Evolutionary conservation across 35 echinoderm and acorn worm species (phyloP).

Genomic region (Antedon bifida): DNA sequence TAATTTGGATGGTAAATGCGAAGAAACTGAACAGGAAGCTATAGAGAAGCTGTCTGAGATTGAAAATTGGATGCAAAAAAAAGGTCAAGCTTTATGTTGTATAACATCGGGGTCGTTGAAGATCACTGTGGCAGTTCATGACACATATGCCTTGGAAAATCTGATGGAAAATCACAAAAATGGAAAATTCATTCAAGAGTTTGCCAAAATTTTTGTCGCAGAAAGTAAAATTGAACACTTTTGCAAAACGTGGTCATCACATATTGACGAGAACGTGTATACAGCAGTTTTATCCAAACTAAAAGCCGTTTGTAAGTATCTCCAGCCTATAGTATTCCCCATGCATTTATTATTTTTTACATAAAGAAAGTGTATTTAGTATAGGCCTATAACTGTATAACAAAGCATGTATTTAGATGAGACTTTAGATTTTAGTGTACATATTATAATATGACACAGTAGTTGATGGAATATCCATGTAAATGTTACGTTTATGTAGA

Average conservation of each 20-base stretch:
- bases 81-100: background rate
- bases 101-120: background rate
- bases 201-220: background rate
- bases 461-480: too few relatives aligned
- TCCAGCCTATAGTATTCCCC: too few relatives aligned
- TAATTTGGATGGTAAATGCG: too few relatives aligned
- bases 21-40: too few relatives aligned
- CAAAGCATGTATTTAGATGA: too few relatives aligned
- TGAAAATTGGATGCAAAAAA: background rate
- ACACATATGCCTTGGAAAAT: background rate
- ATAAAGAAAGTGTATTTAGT: too few relatives aligned
- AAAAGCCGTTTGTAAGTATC: background rate
- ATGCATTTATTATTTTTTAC: too few relatives aligned
- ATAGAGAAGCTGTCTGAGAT: background rate
- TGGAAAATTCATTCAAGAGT: background rate
- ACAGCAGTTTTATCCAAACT: background rate
- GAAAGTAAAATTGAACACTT: background rate
- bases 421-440: too few relatives aligned
- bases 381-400: too few relatives aligned
- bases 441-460: too few relatives aligned
- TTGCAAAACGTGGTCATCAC: background rate
- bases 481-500: too few relatives aligned
- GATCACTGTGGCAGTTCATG: background rate
- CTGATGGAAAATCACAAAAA: background rate
- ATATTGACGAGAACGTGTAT: background rate